phyloP scores from a whole-genome alignment of 2,113 vertebrate species.

The Parus major region DNA sequence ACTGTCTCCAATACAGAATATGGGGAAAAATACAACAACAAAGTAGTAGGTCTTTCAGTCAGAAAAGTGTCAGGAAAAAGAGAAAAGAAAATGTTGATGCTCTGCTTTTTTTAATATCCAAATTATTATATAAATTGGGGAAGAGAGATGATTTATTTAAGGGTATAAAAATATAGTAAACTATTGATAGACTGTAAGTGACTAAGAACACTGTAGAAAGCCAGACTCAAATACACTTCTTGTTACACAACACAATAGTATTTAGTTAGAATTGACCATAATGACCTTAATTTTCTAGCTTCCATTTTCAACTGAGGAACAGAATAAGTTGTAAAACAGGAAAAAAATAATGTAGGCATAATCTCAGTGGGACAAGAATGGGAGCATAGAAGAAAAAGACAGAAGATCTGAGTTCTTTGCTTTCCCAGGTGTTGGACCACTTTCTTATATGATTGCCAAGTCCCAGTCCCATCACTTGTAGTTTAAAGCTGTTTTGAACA shows the following conservation, averaged over 20 bases:
- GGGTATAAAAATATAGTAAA: background rate
- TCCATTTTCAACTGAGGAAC: background rate
- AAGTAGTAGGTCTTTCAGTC: background rate
- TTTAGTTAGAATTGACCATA: background rate
- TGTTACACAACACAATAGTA: background rate
- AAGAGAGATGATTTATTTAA: background rate
- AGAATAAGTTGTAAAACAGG: background rate
- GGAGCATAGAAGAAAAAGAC: background rate
- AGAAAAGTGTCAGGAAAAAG: background rate
- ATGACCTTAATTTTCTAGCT: background rate
- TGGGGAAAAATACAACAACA: background rate
- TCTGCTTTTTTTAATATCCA: background rate
- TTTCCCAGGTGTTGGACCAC: background rate
- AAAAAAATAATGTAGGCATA: background rate
- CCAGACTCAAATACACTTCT: background rate
- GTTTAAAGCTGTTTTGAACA: background rate
- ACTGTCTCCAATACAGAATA: background rate
- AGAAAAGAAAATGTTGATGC: background rate
- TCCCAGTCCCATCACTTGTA: background rate
- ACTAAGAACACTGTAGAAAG: background rate
- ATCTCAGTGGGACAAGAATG: background rate
- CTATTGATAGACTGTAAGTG: background rate
- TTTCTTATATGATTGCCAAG: background rate
- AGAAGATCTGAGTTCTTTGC: background rate
- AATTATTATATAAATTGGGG: background rate